Percentiles rank a stretch among this genome's conserved stretches.
Conservation (phyloP, 2,113 vertebrate species). For the Sinocyclocheilus anophthalmus region DNA sequence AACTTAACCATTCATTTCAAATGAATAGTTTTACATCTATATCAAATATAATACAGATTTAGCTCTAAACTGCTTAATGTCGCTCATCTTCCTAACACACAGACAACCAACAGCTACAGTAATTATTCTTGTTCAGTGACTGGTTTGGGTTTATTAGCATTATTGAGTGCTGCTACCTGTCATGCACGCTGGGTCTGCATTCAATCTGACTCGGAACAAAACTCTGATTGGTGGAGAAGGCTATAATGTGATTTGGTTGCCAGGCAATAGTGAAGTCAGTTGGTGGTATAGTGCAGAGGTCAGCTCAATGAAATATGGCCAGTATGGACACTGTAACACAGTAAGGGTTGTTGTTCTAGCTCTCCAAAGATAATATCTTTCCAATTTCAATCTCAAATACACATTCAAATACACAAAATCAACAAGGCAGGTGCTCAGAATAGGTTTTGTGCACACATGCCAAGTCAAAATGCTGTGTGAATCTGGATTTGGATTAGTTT, state of each 20-base stretch:
- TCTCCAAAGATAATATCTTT: neutral
- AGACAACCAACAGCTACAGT: neutral
- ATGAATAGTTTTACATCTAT: neutral
- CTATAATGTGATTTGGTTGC: conserved; percentile 64
- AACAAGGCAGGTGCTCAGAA: neutral
- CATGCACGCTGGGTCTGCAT: conserved; percentile 13
- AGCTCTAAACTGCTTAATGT: neutral
- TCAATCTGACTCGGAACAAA: conserved; percentile 7
- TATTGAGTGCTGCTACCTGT: conserved; percentile 46
- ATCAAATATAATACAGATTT: neutral
- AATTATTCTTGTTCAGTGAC: conserved; percentile 21
- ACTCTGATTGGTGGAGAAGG: conserved; percentile 49
- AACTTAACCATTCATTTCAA: neutral
- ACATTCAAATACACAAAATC: no score
- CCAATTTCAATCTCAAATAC: neutral
- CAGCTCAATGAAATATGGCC: conserved; percentile 51
- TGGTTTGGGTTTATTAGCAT: conserved; percentile 51
- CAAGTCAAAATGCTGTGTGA: no score
- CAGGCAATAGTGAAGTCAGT: conserved; percentile 66
- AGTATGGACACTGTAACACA: conserved; percentile 38
- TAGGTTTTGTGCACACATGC: neutral
- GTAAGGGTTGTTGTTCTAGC: conserved; percentile 44
- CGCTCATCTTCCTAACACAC: neutral
- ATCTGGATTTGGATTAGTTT: neutral
- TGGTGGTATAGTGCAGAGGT: conserved; percentile 62